phyloP scores from a whole-genome alignment of 2,113 vertebrate species.

The Dermatemys mawii region DNA sequence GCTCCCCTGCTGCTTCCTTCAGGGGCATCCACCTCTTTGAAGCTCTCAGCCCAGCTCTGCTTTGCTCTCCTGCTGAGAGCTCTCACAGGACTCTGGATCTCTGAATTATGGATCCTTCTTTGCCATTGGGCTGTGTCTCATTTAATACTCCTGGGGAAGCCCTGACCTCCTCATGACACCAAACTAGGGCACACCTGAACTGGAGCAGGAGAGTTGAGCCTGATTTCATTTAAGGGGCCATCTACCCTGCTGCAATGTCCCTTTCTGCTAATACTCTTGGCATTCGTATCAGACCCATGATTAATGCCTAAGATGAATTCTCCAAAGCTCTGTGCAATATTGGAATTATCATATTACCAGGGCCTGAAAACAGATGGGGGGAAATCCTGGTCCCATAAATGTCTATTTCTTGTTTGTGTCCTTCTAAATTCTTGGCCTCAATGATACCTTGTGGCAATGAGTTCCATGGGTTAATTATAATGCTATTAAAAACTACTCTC shows the following conservation, averaged over 20 bases:
- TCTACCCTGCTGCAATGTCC: neutral
- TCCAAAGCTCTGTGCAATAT: neutral
- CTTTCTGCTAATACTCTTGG: neutral
- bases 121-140: neutral
- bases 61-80: too few species aligned
- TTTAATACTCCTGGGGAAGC: neutral
- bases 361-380: neutral
- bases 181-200: neutral
- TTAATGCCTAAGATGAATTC: neutral
- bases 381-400: neutral
- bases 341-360: neutral
- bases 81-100: neutral
- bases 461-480: neutral
- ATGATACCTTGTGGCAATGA: neutral
- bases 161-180: neutral
- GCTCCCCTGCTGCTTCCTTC: too few species aligned
- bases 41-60: neutral
- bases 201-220: neutral
- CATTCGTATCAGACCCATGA: too few species aligned
- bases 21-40: neutral
- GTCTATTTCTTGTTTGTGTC: neutral
- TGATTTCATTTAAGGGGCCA: neutral
- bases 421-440: neutral
- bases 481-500: conserved; percentile 27
- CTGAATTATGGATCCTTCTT: neutral